phyloP scores from a whole-genome alignment of 2,888 invertebrate genomes.

The Venusia cambrica region DNA sequence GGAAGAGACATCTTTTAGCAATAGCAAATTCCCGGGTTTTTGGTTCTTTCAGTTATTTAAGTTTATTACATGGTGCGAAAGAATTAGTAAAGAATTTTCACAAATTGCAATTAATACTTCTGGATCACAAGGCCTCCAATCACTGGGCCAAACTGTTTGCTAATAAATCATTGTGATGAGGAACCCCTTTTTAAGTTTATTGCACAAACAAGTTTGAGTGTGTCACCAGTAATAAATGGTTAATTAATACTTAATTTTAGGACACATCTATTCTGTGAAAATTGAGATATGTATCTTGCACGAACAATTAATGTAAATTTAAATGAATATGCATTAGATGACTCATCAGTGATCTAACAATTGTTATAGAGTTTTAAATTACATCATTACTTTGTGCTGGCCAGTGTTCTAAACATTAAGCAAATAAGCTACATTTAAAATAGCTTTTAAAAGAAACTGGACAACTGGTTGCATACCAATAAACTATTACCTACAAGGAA shows the following conservation, averaged over 20 bases:
- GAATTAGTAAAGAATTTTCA: too few species aligned
- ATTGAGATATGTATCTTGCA: conserved; percentile 26
- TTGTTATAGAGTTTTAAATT: conserved; percentile 30
- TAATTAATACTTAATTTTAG: conserved; percentile 1
- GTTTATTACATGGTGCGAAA: too few species aligned
- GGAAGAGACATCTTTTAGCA: too few species aligned
- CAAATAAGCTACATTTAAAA: not conserved
- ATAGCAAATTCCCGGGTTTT: too few species aligned
- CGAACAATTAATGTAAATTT: conserved; percentile 22
- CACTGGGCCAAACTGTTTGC: too few species aligned
- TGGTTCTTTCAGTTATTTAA: too few species aligned
- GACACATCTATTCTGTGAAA: conserved; percentile 17
- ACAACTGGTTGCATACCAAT: too few species aligned
- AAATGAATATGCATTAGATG: conserved; percentile 46
- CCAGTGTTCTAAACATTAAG: conserved; percentile 3
- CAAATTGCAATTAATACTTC: too few species aligned
- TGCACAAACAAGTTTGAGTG: not conserved
- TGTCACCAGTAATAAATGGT: not conserved
- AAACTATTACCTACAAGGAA: too few species aligned
- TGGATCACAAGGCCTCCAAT: too few species aligned
- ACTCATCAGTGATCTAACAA: conserved; percentile 54
- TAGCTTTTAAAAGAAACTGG: conserved; percentile 1
- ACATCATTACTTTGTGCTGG: conserved; percentile 11
- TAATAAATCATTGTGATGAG: too few species aligned
- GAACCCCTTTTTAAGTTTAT: too few species aligned